These are phyloP conservation scores for Julus scanicus DNA, from an alignment of 2,888 invertebrate genomes.

Conservation along the genomic window DNA sequence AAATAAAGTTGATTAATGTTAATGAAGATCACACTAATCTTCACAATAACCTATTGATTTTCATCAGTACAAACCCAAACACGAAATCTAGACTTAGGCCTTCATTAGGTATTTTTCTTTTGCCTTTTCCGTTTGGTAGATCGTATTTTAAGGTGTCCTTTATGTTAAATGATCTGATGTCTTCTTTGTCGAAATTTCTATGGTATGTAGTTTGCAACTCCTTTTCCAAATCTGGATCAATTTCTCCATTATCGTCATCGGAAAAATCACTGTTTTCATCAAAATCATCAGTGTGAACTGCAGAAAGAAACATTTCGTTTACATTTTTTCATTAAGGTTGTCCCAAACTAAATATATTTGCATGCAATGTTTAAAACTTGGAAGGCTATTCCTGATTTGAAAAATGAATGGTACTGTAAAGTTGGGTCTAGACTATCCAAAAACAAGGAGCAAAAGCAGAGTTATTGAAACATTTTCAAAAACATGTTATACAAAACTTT, in stretches of 20 bases:
- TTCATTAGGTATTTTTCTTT: conserved; percentile 52
- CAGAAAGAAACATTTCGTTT: too few species aligned
- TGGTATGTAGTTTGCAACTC: conserved; percentile 51
- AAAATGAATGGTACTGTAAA: too few species aligned
- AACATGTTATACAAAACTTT: too few species aligned
- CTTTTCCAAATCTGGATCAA: conserved; percentile 55
- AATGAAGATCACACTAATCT: too few species aligned
- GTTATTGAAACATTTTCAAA: too few species aligned
- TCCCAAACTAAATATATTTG: too few species aligned
- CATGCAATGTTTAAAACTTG: too few species aligned
- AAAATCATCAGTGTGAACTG: conserved; percentile 34
- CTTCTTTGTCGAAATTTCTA: conserved; percentile 38
- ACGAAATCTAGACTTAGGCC: conserved; percentile 53
- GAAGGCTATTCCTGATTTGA: too few species aligned
- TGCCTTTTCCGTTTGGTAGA: conserved; percentile 44
- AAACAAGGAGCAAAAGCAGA: too few species aligned
- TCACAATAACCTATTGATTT: background rate
- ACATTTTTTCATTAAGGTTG: too few species aligned
- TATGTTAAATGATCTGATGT: background rate
- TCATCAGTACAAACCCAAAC: conserved; percentile 53
- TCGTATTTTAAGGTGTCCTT: background rate
- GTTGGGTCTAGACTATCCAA: too few species aligned
- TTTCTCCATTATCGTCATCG: conserved; percentile 32
- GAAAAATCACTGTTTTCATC: background rate
- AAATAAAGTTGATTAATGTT: too few species aligned